These are phyloP conservation scores for Vanessa atalanta DNA, from an alignment of 1,140 invertebrate species.

Conservation along the genomic window DNA sequence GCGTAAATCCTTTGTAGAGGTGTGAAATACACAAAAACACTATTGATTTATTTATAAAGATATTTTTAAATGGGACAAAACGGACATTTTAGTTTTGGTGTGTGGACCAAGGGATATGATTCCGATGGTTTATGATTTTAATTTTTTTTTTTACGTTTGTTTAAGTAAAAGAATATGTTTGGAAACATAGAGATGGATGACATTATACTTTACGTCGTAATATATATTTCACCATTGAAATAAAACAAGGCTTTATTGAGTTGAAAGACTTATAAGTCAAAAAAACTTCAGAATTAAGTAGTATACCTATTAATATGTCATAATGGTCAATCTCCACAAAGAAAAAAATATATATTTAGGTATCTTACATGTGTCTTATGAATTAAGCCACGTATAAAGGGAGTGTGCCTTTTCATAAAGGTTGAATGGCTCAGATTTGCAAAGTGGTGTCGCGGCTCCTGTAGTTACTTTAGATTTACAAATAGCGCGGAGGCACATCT, in stretches of 20 bases:
- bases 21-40: constrained; percentile 42
- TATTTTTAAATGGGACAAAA: constrained; percentile 44
- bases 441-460: constrained; percentile 39
- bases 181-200: too few relatives aligned
- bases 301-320: too few relatives aligned
- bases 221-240: too few relatives aligned
- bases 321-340: not conserved
- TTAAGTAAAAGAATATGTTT: too few relatives aligned
- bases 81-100: constrained; percentile 31
- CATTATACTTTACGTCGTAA: too few relatives aligned
- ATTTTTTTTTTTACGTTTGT: too few relatives aligned
- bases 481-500: constrained; percentile 22
- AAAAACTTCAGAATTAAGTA: too few relatives aligned
- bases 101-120: constrained; percentile 21
- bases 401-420: constrained; percentile 44
- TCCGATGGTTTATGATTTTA: not conserved
- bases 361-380: constrained; percentile 14
- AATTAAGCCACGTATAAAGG: constrained; percentile 29
- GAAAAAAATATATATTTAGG: not conserved
- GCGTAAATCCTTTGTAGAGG: constrained; percentile 31
- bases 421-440: constrained; percentile 44
- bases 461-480: constrained; percentile 27
- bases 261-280: too few relatives aligned
- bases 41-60: constrained; percentile 43
- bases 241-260: too few relatives aligned